These are phyloP conservation scores for Carposina sasakii DNA, from an alignment of 1,140 invertebrate species.

Conservation along the genomic window DNA sequence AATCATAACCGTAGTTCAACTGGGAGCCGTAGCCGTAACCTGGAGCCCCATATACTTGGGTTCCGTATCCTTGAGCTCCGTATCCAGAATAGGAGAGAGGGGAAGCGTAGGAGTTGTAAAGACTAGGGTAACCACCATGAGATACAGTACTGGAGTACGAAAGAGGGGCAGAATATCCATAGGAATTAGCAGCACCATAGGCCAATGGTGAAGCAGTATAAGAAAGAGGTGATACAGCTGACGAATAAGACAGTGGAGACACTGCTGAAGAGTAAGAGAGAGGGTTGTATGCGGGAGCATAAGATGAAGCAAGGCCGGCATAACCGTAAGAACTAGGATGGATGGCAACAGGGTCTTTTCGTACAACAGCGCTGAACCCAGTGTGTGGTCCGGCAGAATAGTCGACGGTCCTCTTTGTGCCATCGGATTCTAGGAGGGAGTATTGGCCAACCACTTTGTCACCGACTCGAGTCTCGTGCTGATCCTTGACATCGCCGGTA, in stretches of 20 bases:
- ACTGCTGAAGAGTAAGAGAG: conserved; percentile 8
- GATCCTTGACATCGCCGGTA: conserved; percentile 70
- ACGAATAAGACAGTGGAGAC: background rate
- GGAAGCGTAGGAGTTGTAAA: conserved; percentile 1
- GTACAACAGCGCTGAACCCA: conserved; percentile 68
- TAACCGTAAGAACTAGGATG: conserved; percentile 17
- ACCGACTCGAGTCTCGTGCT: conserved; percentile 66
- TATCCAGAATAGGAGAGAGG: no score
- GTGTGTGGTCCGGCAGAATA: conserved; percentile 57
- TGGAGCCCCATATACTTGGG: no score
- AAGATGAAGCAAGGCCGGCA: conserved; percentile 5
- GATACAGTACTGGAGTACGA: background rate
- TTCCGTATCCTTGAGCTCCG: no score
- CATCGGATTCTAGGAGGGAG: conserved; percentile 64
- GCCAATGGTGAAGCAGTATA: no score
- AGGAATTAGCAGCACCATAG: no score
- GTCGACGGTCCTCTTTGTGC: conserved; percentile 62
- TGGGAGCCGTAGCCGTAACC: background rate
- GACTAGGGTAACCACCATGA: conserved; percentile 1
- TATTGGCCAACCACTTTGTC: conserved; percentile 73
- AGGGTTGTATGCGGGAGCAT: conserved; percentile 4
- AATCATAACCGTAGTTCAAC: background rate
- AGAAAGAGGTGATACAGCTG: no score
- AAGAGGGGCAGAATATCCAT: no score
- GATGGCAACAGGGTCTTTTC: conserved; percentile 36